Base-by-base conservation (phyloP, 1,140 invertebrate genomes). In the Drosophila equinoxialis region DNA sequence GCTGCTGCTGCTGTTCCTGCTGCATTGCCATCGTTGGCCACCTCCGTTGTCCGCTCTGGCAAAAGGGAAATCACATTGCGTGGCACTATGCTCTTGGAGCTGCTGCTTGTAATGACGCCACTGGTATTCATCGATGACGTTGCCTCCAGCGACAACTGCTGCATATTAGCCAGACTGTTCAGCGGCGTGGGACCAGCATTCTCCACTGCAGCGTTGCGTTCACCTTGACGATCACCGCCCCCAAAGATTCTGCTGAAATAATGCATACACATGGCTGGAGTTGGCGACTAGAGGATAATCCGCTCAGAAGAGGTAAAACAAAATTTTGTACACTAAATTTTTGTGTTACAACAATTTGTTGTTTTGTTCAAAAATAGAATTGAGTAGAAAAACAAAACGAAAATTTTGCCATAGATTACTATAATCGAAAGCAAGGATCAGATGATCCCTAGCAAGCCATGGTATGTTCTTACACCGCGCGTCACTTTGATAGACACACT, bases 141-240 rank as follows among this genome's bases (percentile, higher is more conserved):
- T 35, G 57, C 39, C 6, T 59, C 33, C 57, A 17, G 33, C 8
- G 57, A 59, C 35, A 59, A 0, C 8, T 59, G 57, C 8, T 37
- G 57, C 10, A 39, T 5, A 20, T 59, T 37, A 10, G 14, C 57
- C 57, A 59, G 10, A 59, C 57, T 59, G 11, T 35, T 35, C 6
- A 35, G 57, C 3, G 57, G 57, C 3, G 57, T 59, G n/a, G 35
- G 33, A 2, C 57, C 57, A 1, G 33, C 57, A 59, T 59, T 8
- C 3, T 0, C 10, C 0, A 20, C 8, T 11, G 11, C 3, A 10
- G 17, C 10, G 10, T 23, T 51, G 17, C 17, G 45, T 11, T 20
- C 17, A 51, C 1, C 8, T 10, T 23, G 45, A 23, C 45, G 45
- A 3, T 51, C 17, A 23, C 4, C 20, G 45, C 13, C 5, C 11